Base-by-base conservation (phyloP, 2,113 vertebrate species). In the Sphaerodactylus townsendi region DNA sequence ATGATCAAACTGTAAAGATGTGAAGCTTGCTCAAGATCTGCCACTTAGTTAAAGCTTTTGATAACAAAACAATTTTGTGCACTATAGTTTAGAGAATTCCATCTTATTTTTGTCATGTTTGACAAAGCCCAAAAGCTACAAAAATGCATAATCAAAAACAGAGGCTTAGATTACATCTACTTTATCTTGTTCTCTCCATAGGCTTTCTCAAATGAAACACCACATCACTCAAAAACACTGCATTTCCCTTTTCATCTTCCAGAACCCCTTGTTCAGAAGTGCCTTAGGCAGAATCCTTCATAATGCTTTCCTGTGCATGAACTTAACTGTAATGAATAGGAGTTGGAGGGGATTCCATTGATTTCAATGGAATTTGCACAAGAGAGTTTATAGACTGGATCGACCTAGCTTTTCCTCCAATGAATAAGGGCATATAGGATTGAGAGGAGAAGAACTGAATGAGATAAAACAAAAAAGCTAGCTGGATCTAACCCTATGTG, bases 1-100 rank as follows among this genome's bases (percentile, higher is more conserved):
- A 17, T 86, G 85, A 90, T 83, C 41, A 70, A 89, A 41, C 0
- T 69, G 37, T 70, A 35, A 9, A 80, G 17, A 83, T 77, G 70
- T 86, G 46, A 11, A 90, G 33, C 14, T 89, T 37, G 10, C 37
- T 88, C 74, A 85, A 86, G 53, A 91, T n/a, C 69, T 81, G 76
- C 53, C 33, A 75, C 77, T 87, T 85, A 84, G 35, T 77, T 90
- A 89, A 68, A 89, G 72, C 0, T 85, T 91, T 83, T 92, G 79
- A 82, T 86, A 93, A 92, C 23, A 56, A 73, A 93, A 89, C 1
- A 81, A 44, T 83, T 84, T 88, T n/a, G 37, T 90, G 78, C 70
- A 84, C 44, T 69, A 88, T 15, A 68, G 83, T 87, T 93, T 88
- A 86, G 56, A 90, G 75, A 89, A 81, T 69, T 82, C 3, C 0